Evolutionary conservation across 2,888 invertebrate genomes (phyloP), one percentile per base, ranked within the genome.

Genomic region (Merodon equestris): DNA sequence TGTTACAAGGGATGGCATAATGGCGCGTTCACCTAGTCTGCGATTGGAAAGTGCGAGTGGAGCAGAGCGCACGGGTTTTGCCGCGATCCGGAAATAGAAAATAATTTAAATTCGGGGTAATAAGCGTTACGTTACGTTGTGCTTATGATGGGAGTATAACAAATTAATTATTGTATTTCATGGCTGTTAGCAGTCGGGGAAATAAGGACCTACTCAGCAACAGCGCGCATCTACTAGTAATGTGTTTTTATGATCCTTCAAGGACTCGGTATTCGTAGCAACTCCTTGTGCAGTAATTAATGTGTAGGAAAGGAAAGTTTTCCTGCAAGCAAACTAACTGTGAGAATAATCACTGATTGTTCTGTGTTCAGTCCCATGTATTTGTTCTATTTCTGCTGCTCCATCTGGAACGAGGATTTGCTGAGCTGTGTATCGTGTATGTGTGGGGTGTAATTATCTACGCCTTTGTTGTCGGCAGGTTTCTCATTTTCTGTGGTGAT

Each of bases 291-390:
- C 12, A 64, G 40, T 40, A 79, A 74, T 74, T 76, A 76, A 71
- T 74, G 79, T 64, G 27, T 27, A 27, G 79, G 56, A 70, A 74
- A 27, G 79, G 56, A 70, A 74, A 79, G 60, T 54, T 79, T 74
- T 68, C 60, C 68, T 53, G 12, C 48, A 27, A 58, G 42, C 19
- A 68, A 79, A 79, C 73, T 79, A 74, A 74, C 74, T 79, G 79
- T 73, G 74, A 60, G 70, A 79, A 74, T 79, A 74, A 74, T 74
- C 79, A 74, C 64, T 70, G 79, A 74, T 70, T 79, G 74, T 66
- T 13, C 56, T 72, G 44, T 44, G 12, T 18, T 9, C 57, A 27
- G 27, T 27, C 27, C 7, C 27, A 27, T 27, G 2, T 27, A 27
- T n/a, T n/a, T n/a, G n/a, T n/a, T n/a, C n/a, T n/a, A n/a, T n/a